These are phyloP conservation scores for Neopipo cinnamomea DNA, from an alignment of 2,113 vertebrate genomes.

Conservation along the genomic window DNA sequence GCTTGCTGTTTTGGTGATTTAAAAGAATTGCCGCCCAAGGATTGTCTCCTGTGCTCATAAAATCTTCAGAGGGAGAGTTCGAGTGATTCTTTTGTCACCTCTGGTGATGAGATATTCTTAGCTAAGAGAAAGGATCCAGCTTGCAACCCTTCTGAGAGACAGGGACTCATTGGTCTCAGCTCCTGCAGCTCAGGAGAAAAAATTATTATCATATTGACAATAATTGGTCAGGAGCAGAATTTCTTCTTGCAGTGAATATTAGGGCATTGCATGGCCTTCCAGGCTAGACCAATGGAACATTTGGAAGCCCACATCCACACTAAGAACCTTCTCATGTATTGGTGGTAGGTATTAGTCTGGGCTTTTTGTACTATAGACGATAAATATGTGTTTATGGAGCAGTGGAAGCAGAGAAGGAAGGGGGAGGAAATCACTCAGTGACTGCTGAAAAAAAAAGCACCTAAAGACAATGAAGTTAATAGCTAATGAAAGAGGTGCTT, in stretches of 20 bases:
- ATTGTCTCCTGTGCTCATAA: not conserved
- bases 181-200: not conserved
- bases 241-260: not conserved
- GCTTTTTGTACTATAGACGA: not conserved
- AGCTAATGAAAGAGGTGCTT: conserved; percentile 23
- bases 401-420: not conserved
- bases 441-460: conserved; percentile 32
- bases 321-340: not conserved
- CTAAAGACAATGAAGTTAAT: conserved; percentile 13
- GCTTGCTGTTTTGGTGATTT: not conserved
- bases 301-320: not conserved
- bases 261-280: fast-evolving
- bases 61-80: not conserved
- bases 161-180: fast-evolving
- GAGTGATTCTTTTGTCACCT: not conserved
- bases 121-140: not conserved
- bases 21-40: not conserved
- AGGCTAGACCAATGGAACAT: fast-evolving
- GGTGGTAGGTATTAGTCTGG: not conserved
- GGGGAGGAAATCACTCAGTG: not conserved
- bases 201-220: fast-evolving
- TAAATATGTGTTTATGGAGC: not conserved
- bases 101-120: not conserved
- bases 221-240: not conserved
- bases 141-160: not conserved